phyloP scores from a whole-genome alignment of 2,113 vertebrate genomes.

The Hypocryptadius cinnamomeus region DNA sequence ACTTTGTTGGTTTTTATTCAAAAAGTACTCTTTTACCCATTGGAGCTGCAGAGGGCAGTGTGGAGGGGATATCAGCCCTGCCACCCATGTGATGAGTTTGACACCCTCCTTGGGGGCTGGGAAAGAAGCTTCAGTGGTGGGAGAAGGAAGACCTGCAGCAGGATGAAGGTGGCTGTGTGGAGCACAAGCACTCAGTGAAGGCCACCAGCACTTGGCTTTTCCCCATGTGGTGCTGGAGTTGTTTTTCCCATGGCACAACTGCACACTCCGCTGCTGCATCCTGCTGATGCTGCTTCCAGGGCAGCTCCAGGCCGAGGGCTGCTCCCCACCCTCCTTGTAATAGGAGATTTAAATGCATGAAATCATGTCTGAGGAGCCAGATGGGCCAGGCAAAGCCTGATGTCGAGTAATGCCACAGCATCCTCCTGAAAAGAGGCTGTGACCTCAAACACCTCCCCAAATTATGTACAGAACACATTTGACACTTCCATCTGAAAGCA shows the following conservation, averaged over 20 bases:
- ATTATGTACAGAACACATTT: not conserved
- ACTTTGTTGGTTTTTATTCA: not conserved
- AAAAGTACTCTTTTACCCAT: not conserved
- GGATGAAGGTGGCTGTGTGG: not conserved
- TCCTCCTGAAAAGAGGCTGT: not conserved
- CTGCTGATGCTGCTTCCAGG: not conserved
- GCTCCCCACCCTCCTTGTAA: not conserved
- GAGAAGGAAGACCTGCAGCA: not conserved
- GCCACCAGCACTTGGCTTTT: not conserved
- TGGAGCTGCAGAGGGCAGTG: not conserved
- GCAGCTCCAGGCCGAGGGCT: not conserved
- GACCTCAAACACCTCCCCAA: not conserved
- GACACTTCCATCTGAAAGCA: not conserved
- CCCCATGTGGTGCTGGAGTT: not conserved
- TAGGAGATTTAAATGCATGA: constrained; percentile 27
- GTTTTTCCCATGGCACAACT: not conserved
- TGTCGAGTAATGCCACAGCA: not conserved
- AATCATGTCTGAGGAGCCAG: not conserved
- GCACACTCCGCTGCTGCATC: rapidly evolving
- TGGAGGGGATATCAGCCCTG: not conserved
- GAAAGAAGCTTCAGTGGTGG: not conserved
- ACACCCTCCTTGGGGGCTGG: not conserved
- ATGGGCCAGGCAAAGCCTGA: not conserved
- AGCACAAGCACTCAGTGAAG: not conserved
- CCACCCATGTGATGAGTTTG: rapidly evolving